phyloP scores from a whole-genome alignment of 2,797 vertebrate genomes.

The Myripristis murdjan region DNA sequence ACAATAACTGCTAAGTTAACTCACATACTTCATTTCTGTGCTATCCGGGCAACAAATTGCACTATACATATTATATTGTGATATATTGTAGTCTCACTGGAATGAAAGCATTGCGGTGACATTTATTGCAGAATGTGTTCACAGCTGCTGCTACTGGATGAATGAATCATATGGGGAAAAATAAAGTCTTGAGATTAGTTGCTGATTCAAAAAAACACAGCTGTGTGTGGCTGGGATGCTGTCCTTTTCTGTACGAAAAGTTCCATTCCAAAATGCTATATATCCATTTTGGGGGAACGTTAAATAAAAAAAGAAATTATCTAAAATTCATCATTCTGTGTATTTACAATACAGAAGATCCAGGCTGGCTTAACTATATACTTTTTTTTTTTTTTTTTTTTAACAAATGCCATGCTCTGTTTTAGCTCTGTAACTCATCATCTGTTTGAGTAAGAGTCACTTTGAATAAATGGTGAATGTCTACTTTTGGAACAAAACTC shows the following conservation, averaged over 20 bases:
- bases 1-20: slow-evolving; percentile 63
- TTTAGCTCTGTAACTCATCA: neutral
- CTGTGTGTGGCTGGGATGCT: neutral
- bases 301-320: too few relatives aligned
- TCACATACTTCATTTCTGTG: slow-evolving; percentile 47
- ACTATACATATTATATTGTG: slow-evolving; percentile 54
- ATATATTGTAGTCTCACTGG: slow-evolving; percentile 50
- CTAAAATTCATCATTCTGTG: too few relatives aligned
- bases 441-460: neutral
- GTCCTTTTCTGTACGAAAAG: neutral
- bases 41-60: slow-evolving; percentile 51
- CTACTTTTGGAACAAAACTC: slow-evolving; percentile 1
- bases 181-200: slow-evolving; percentile 47
- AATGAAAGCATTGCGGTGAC: slow-evolving; percentile 36
- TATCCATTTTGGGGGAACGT: too few relatives aligned
- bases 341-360: too few relatives aligned
- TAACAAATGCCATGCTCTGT: neutral
- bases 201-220: slow-evolving; percentile 19
- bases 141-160: slow-evolving; percentile 27
- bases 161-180: slow-evolving; percentile 38
- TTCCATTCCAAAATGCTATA: neutral
- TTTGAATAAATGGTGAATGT: neutral
- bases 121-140: slow-evolving; percentile 51
- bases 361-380: neutral
- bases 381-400: too few relatives aligned